Evolutionary conservation across 2,797 vertebrate species (phyloP), one percentile per base, ranked within the genome.

Genomic region (Odontamblyopus lacepedii): DNA sequence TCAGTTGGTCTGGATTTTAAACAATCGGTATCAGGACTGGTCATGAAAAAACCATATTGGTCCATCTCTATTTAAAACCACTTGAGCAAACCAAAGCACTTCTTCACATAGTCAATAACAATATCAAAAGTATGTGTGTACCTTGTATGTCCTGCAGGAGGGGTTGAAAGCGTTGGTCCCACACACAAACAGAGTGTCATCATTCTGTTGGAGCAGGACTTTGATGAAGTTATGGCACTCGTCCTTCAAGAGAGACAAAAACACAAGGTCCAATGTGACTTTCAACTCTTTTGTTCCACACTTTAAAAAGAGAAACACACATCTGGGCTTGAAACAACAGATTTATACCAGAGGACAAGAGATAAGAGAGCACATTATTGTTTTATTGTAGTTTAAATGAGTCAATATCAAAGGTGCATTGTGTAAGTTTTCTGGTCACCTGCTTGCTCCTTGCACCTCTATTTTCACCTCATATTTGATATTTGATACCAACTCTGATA

Each of bases 161-260:
- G 98, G 97, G 90, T 98, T 99, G 91, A 99, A 99, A 71, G 97
- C 98, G 72, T 99, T 99, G 78, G 97, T 99, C 85, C 98, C 97
- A 63, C 98, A 99, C 85, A 99, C 95, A 91, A 99, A 99, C 89
- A 99, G 86, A 16, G 95, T 95, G 79, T 98, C 96, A 3, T 97
- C 94, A 16, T 93, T 97, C 89, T 97, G 96, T 94, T 96, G 97
- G 79, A 99, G 93, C 68, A 99, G 95, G 85, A 99, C 96, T 91
- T 99, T 99, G 92, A 99, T 98, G 90, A 99, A 99, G 88, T 99
- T 99, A 92, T 99, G 98, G 92, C 98, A 99, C 86, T 99, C 98
- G 76, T 99, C 98, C 97, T 99, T 90, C 67, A 72, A 72, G 84
- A 62, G 68, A 86, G 85, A 55, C 35, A 77, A 57, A 76, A 71